Evolutionary conservation across 2,797 vertebrate genomes (phyloP), one percentile per base, ranked within the genome.

Genomic region (Moxostoma hubbsi): DNA sequence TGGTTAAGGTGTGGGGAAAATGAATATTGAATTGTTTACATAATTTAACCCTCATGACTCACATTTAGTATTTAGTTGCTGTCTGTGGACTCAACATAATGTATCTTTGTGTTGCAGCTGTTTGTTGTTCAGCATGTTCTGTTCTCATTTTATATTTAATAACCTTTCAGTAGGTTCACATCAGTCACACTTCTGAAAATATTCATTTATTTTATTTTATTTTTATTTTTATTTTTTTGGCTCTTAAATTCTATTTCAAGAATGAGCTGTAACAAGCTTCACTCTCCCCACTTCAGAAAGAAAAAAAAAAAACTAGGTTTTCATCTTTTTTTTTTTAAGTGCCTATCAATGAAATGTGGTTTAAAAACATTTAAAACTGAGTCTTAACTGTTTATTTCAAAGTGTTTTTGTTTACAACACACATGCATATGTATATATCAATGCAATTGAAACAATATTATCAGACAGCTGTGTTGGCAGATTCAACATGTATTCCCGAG

Each of bases 291-390:
- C 47, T 68, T 75, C 15, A 50, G 5, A 50, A 12, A 58, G 12
- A 11, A 76, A 45, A 78, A 81, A 79, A n/a, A 50, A 45, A 36
- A 57, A 69, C 55, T 46, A 43, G 36, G 54, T 16, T 77, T 77
- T 67, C 11, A 11, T 66, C 18, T 58, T 61, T 55, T 53, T 77
- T 73, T 54, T 69, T 49, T 50, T 36, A 53, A 80, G 70, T 45
- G 24, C 47, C 62, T 74, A 62, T 55, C 62, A 4, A 58, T 75
- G 51, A 80, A 62, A 43, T 65, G 16, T 53, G 45, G 15, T 43
- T 46, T 16, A 13, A 24, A 77, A 83, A 75, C 63, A 36, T 55
- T 73, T 53, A 12, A 75, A 62, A 69, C 54, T 43, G 49, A 62
- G 6, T 13, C 11, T 13, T 8, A 13, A 16, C 10, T 59, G 7